phyloP scores from a whole-genome alignment of 2,797 vertebrate species.

The Gallirallus australis region DNA sequence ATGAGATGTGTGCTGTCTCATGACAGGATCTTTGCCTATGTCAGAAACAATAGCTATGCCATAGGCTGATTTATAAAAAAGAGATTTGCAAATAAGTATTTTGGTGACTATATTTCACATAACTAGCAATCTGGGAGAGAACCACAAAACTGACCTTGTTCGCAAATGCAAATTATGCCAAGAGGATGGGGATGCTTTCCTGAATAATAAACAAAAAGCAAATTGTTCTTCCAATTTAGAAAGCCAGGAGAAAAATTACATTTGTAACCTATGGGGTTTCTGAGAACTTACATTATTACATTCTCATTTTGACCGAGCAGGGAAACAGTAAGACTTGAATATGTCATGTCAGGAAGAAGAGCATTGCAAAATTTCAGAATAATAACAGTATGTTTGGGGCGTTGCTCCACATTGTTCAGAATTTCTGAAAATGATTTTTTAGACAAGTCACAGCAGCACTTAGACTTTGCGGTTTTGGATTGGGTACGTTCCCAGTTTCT shows the following conservation, averaged over 20 bases:
- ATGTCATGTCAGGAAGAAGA: not conserved
- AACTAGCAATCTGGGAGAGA: not conserved
- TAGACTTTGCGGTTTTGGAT: not conserved
- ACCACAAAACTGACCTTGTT: not conserved
- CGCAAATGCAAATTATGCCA: not conserved
- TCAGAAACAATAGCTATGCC: not conserved
- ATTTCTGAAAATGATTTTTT: not conserved
- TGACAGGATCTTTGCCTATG: not conserved
- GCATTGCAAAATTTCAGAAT: not conserved
- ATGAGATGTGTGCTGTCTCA: not conserved
- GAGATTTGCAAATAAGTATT: not conserved
- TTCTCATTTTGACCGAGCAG: not conserved
- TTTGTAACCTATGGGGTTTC: constrained; percentile 4
- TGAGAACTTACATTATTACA: not conserved
- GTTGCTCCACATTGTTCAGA: not conserved
- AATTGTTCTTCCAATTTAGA: constrained; percentile 9
- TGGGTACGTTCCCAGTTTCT: not conserved
- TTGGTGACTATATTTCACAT: not conserved
- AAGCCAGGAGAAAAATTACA: constrained; percentile 7
- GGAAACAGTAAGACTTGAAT: not conserved
- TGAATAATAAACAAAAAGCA: not conserved
- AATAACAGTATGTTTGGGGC: not conserved
- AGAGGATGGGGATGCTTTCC: not conserved
- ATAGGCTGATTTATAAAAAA: not conserved
- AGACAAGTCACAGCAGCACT: not conserved